These are phyloP conservation scores for Anneissia japonica DNA, from an alignment of 35 echinoderm and acorn worm species.

Conservation along the genomic window DNA sequence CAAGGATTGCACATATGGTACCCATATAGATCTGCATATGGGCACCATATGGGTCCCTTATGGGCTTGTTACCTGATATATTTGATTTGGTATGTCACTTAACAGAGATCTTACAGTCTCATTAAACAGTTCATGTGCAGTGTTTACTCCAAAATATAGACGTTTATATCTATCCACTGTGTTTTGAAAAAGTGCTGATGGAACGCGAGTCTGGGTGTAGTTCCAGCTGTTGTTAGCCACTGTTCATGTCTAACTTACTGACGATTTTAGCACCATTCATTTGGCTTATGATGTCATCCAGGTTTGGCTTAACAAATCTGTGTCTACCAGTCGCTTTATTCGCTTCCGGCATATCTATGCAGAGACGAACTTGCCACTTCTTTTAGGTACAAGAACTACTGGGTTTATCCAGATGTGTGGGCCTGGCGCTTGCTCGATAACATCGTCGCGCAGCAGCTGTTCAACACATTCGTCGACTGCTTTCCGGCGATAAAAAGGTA, in stretches of 20 bases:
- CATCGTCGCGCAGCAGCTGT: neutral
- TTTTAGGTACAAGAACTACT: neutral
- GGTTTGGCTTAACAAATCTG: neutral
- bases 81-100: neutral
- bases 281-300: neutral
- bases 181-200: neutral
- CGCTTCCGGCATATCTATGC: neutral
- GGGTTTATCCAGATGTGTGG: neutral
- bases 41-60: no score
- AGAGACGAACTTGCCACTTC: neutral
- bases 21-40: no score
- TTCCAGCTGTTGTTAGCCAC: neutral
- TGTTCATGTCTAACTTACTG: neutral
- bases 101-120: neutral
- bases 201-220: neutral
- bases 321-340: neutral
- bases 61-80: no score
- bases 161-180: neutral
- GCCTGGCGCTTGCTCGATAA: neutral
- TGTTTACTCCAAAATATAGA: neutral
- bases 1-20: no score
- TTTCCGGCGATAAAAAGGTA: neutral
- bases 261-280: neutral
- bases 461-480: neutral
- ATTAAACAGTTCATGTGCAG: neutral